A percentile compares a stretch with the other conserved stretches of the same genome.
These are phyloP conservation scores for Lagenorhynchus albirostris DNA, from an alignment of 2,113 vertebrate species.

Conservation along the genomic window DNA sequence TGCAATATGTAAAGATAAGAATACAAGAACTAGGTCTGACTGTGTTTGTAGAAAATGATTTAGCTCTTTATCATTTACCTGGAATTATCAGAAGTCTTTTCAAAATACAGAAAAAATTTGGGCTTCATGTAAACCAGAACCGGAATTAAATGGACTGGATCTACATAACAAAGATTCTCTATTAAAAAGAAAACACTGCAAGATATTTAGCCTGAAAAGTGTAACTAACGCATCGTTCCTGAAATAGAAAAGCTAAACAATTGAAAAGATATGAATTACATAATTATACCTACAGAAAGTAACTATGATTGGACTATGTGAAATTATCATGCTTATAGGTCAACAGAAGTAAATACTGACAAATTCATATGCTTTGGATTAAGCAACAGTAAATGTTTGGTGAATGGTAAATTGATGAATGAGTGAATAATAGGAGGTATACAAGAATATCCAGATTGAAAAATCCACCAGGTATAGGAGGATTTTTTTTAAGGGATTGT, in stretches of 20 bases:
- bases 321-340: neutral
- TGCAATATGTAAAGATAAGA: neutral
- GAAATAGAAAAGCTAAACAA: neutral
- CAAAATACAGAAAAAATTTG: neutral
- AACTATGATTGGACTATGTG: neutral
- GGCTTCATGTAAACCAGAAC: neutral
- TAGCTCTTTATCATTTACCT: neutral
- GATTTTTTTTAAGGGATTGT: neutral
- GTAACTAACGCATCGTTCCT: neutral
- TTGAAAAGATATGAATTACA: neutral
- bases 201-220: neutral
- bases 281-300: neutral
- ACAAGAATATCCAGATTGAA: neutral
- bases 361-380: neutral
- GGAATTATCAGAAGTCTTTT: neutral
- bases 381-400: neutral
- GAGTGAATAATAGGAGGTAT: neutral
- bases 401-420: neutral
- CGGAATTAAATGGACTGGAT: neutral
- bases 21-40: neutral
- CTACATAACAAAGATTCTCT: neutral
- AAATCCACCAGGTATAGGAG: neutral
- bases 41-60: neutral
- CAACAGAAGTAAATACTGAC: neutral
- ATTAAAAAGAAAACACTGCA: neutral